phyloP scores from a whole-genome alignment of 2,113 vertebrate species.

The Myanophis thanlyinensis region DNA sequence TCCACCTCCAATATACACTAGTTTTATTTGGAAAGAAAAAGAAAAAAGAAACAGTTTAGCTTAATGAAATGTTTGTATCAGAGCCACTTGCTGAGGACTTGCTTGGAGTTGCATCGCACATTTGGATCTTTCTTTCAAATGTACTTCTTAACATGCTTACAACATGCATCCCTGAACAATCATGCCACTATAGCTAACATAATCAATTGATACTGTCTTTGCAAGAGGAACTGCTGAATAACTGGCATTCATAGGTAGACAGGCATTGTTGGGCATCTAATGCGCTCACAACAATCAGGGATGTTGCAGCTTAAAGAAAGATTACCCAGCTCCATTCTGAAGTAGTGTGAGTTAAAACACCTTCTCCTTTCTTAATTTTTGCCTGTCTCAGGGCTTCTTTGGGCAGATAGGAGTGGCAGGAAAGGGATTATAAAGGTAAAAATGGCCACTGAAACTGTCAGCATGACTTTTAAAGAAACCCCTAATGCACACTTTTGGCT shows the following conservation, averaged over 20 bases:
- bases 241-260: not conserved
- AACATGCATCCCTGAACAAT: not conserved
- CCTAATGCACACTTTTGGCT: not conserved
- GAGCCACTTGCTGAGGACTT: not conserved
- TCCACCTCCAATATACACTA: not conserved
- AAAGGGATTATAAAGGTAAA: not conserved
- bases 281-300: not conserved
- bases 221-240: not conserved
- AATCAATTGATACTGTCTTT: not conserved
- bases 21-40: not conserved
- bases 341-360: not conserved
- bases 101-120: not conserved
- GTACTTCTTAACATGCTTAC: not conserved
- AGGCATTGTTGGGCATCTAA: not conserved
- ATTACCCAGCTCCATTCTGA: not conserved
- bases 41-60: constrained; percentile 25
- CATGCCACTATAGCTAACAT: not conserved
- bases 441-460: not conserved
- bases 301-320: not conserved
- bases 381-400: not conserved
- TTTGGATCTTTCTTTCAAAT: not conserved
- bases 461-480: not conserved
- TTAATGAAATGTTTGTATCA: constrained; percentile 39
- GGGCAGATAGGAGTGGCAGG: not conserved
- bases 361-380: not conserved